Evolutionary conservation across 2,797 vertebrate genomes (phyloP), one percentile per base, ranked within the genome.

Genomic region (Taeniopygia guttata): DNA sequence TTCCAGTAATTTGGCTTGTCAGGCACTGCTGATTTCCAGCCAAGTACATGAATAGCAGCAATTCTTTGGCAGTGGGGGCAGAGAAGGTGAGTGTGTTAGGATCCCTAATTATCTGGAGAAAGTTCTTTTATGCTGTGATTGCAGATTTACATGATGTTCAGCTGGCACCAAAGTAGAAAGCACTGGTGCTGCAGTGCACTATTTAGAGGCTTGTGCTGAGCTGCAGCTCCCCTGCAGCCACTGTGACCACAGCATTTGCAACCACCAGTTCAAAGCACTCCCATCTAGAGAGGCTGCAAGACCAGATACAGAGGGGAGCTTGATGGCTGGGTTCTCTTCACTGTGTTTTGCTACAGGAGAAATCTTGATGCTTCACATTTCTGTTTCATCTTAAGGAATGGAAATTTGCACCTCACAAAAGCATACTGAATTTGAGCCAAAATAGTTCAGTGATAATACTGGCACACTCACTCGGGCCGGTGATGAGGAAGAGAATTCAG

Each of bases 1-100:
- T 89, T 91, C 62, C 76, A 94, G 62, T 69, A 89, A 87, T 83
- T 62, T 75, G 54, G 1, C 62, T 95, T 95, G 89, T 84, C 92
- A 94, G 32, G 18, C 68, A 43, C 32, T 55, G 51, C 54, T 90
- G 89, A 70, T 85, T 51, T 87, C 58, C 68, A 73, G 83, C 80
- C 94, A 95, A 93, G 89, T 60, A 58, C 45, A 77, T 5, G 30
- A 93, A 79, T 36, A 87, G 48, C 77, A 75, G 55, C 48, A 84
- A 81, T 62, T 79, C 0, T 1, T 11, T 7, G 8, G 17, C 32
- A 0, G 7, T 48, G 34, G 48, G 26, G 20, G 13, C 22, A 36
- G n/a, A 25, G 19, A 34, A 22, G 17, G 13, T 45, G 64, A 30
- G 29, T 9, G 29, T 64, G 38, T 48, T 86, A 68, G 63, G 38